Base-by-base conservation (phyloP, 1,140 invertebrate species). In the Heliconius hewitsoni region DNA sequence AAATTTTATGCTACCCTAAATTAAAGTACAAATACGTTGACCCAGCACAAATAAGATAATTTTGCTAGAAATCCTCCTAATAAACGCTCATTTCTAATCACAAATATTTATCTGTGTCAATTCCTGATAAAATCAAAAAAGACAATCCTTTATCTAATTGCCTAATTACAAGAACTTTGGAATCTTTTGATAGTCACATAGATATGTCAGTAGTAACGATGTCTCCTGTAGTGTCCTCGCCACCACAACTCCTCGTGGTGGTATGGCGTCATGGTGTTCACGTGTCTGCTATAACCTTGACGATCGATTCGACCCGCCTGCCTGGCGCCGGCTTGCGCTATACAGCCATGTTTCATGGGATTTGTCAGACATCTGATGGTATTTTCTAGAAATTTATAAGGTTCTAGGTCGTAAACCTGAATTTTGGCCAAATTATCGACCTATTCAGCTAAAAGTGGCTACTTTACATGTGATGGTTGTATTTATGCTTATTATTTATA, bases 231-330 rank as follows among this genome's bases (percentile, higher is more conserved):
- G n/a, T 57, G 55, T 57, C 19, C 19, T 57, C 23, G 13, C 23
- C 60, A 66, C 60, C 60, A 66, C 60, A 66, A 30, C 60, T 66
- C 60, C 60, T 66, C 60, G 76, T 77, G 27, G 66, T 39, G 60
- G 11, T 52, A 76, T 71, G 76, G 76, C 76, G 76, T 77, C 76
- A 77, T 77, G 76, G 76, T 77, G n/a, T 80, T 79, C 82, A 77
- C 77, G 83, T 77, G 82, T 71, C 80, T 82, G 82, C 81, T 82
- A 79, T 84, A 82, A 82, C 83, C 83, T 84, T 84, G 81, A 80
- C 81, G 81, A 85, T 85, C 84, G 82, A 84, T 84, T 81, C 76
- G 60, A 71, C 77, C 79, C 82, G 83, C 81, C 83, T 37, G 74
- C 50, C 83, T 57, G 83, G 83, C 83, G 83, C 83, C 83, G 71